These are phyloP conservation scores for Mylabris sibirica DNA, from an alignment of 2,888 invertebrate genomes.

Conservation along the genomic window DNA sequence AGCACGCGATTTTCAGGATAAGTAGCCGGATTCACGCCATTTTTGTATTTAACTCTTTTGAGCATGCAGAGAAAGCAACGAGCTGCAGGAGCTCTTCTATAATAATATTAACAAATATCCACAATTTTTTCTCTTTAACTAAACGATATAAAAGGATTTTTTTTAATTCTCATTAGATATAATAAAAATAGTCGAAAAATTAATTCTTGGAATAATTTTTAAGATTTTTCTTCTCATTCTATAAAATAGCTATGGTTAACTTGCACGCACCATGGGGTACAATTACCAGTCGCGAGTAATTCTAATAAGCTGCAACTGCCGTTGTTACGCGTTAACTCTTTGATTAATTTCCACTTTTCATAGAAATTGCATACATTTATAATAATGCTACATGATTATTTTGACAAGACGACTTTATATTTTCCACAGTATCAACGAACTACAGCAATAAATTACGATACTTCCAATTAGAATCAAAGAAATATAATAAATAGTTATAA, in stretches of 20 bases:
- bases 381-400: slow-evolving; percentile 8
- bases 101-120: too few species aligned
- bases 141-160: too few species aligned
- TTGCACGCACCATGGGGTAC: slow-evolving; percentile 38
- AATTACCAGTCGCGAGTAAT: slow-evolving; percentile 38
- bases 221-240: background rate
- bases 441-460: background rate
- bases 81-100: slow-evolving; percentile 44
- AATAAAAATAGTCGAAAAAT: background rate
- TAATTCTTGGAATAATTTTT: background rate
- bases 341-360: slow-evolving; percentile 40
- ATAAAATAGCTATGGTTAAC: slow-evolving; percentile 2
- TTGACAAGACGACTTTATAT: slow-evolving; percentile 11
- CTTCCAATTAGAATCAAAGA: background rate
- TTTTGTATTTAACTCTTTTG: slow-evolving; percentile 44
- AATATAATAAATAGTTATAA: background rate
- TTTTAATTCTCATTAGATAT: too few species aligned
- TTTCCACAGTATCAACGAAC: background rate
- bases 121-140: too few species aligned
- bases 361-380: slow-evolving; percentile 32
- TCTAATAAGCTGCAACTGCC: slow-evolving; percentile 37
- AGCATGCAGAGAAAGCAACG: slow-evolving; percentile 29
- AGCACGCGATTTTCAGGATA: slow-evolving; percentile 57
- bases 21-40: slow-evolving; percentile 56
- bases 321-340: slow-evolving; percentile 42